Base-by-base conservation (phyloP, 2,113 vertebrate genomes). In the Brienomyrus longianalis region DNA sequence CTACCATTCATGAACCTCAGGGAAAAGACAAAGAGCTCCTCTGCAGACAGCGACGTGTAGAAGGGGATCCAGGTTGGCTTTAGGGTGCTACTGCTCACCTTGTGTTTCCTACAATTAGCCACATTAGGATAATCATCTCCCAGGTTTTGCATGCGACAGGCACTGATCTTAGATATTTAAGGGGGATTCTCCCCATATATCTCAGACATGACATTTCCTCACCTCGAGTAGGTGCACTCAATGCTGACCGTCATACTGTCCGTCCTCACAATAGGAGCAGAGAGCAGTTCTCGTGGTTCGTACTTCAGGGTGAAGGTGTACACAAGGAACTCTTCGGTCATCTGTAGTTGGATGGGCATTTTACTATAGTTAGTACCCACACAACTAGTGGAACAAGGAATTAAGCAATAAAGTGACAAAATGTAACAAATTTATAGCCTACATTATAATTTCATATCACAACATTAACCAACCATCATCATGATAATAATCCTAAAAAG, bases 161-260 rank as follows among this genome's bases (percentile, higher is more conserved):
- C 3, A 8, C 15, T n/a, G 17, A 87, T 59, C 15, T 11, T 3
- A 17, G 4, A 21, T 59, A 59, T 59, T 23, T 59, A 51, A 43
- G 17, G 52, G 52, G 52, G 52, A 54, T 1, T 17, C 17, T 54
- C 52, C 52, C 52, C 52, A 54, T 21, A 56, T 56, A 56, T 6
- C 21, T 56, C 23, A 6, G 13, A 39, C 8, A 19, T 66, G 62
- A 27, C 6, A 86, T 21, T 21, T 45, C 89, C 89, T 15, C 85
- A 96, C 96, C 96, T 95, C 90, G 91, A 93, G 88, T 96, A 96
- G 92, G 94, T 91, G 89, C 95, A 96, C 88, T 95, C 93, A 52
- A 95, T 92, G 87, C 92, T 74, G 2, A 96, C 91, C 45, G 91
- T 91, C 10, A 91, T 93, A 5, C 31, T 27, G 80, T 39, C 90